Evolutionary conservation across 2,113 vertebrate species (phyloP).

Genomic region (Microcebus lehilahytsara): DNA sequence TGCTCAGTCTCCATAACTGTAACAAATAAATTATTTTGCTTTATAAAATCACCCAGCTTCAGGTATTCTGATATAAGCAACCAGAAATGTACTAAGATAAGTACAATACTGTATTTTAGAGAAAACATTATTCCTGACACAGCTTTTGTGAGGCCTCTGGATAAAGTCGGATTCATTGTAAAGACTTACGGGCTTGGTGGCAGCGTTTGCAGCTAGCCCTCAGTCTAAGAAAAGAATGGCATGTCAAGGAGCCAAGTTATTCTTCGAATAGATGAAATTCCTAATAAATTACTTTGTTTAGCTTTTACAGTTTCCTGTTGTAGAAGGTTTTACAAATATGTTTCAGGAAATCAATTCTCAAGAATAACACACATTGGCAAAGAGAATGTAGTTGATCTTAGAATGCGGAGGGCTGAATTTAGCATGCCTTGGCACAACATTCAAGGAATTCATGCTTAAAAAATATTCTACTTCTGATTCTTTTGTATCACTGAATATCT

Average conservation of each 20-base stretch:
- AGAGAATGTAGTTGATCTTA: neutral
- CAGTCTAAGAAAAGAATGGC: neutral
- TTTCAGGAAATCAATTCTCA: conserved; percentile 62
- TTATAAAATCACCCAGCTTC: neutral
- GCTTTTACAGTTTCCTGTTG: conserved; percentile 58
- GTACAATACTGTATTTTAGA: neutral
- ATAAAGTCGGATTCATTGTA: no score
- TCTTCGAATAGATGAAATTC: conserved; percentile 51
- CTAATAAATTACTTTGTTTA: conserved; percentile 11
- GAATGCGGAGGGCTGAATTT: neutral
- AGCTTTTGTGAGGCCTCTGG: no score
- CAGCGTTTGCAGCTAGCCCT: accelerated
- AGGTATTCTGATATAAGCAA: neutral
- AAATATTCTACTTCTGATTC: neutral
- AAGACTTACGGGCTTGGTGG: accelerated
- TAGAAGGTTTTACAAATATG: conserved; percentile 20
- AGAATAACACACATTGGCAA: neutral
- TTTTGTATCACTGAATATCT: neutral
- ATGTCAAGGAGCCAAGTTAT: neutral
- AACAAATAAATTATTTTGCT: neutral
- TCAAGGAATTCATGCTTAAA: neutral
- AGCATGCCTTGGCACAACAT: neutral
- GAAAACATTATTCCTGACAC: neutral
- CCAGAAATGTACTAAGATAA: neutral
- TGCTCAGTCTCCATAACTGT: neutral